Evolutionary conservation across 64 coral and sea anemone genomes (phyloP).

Genomic region (Montipora capricornis): DNA sequence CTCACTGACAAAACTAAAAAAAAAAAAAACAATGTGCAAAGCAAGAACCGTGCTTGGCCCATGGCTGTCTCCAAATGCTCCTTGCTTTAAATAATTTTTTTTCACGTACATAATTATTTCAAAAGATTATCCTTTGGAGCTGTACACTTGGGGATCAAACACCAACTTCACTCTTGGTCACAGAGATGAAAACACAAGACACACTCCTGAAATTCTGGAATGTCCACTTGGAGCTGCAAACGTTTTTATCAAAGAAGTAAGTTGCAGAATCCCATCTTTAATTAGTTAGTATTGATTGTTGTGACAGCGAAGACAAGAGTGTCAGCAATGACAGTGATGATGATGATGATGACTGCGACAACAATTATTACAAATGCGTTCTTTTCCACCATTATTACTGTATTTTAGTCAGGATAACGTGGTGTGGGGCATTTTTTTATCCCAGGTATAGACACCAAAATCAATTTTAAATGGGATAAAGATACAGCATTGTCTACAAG

Average conservation of each 20-base stretch:
- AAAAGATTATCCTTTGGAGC: constrained; percentile 51
- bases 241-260: constrained; percentile 78
- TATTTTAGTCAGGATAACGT: too few species aligned
- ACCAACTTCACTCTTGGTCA: constrained; percentile 96
- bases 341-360: neutral
- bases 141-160: constrained; percentile 94
- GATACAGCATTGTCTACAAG: too few species aligned
- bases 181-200: constrained; percentile 83
- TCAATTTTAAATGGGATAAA: too few species aligned
- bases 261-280: neutral
- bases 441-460: too few species aligned
- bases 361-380: too few species aligned
- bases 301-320: neutral
- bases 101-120: neutral
- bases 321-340: neutral
- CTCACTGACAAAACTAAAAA: too few species aligned
- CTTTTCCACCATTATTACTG: too few species aligned
- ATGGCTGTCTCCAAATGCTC: neutral
- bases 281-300: neutral
- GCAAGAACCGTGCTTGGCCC: too few species aligned
- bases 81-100: neutral
- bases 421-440: too few species aligned
- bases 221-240: constrained; percentile 30
- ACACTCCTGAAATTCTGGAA: constrained; percentile 86
- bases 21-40: too few species aligned